Percentiles rank a stretch among this genome's conserved stretches.
Conservation (phyloP, 2,797 vertebrate genomes). For the Pseudopleuronectes americanus region DNA sequence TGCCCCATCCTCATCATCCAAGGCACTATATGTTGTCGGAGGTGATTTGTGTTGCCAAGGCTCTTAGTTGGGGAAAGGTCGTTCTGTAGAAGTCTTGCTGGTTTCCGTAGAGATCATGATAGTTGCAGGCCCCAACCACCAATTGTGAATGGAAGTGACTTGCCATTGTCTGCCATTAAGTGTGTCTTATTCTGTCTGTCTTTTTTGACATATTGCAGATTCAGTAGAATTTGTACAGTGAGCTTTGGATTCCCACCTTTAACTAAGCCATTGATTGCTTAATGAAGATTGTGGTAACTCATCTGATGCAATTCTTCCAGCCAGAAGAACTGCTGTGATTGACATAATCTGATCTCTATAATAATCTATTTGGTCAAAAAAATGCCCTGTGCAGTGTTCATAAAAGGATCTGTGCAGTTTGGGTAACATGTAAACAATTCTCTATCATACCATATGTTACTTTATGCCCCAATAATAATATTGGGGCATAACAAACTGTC, state of each 20-base stretch:
- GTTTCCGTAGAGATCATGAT: conserved; percentile 57
- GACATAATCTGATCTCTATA: background rate
- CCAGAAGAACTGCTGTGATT: background rate
- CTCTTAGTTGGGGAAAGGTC: conserved; percentile 57
- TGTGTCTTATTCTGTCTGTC: background rate
- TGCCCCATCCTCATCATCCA: background rate
- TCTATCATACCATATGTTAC: no score
- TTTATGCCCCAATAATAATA: no score
- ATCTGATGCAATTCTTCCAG: background rate
- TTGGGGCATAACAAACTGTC: no score
- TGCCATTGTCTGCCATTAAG: conserved; percentile 20
- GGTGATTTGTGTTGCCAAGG: conserved; percentile 49
- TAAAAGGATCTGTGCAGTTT: no score
- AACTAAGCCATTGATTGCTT: background rate
- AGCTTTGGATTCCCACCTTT: background rate
- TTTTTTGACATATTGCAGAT: background rate
- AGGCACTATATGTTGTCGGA: conserved; percentile 32
- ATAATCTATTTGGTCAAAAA: background rate
- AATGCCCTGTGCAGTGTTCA: no score
- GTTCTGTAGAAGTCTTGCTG: conserved; percentile 44
- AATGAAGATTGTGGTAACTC: background rate
- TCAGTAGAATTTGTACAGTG: background rate
- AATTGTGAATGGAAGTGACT: conserved; percentile 34
- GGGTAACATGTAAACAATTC: no score
- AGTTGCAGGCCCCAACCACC: conserved; percentile 15